Base-by-base conservation (phyloP, 92 coral and sea anemone species). In the Epizoanthus rinbou region DNA sequence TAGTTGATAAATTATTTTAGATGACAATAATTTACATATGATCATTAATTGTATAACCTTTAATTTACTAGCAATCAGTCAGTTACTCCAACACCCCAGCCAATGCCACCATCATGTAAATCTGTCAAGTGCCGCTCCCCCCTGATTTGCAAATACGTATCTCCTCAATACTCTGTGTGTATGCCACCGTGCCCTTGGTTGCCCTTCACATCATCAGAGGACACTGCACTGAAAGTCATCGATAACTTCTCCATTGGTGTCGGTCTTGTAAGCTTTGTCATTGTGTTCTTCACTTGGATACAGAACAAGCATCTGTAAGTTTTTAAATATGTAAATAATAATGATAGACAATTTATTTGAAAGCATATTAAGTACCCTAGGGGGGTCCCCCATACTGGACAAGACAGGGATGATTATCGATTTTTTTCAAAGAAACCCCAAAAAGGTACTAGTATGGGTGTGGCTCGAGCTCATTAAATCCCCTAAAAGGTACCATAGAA, bases 221-320 rank as follows among this genome's bases (percentile, higher is more conserved):
- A 84, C 65, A 56, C 59, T 35, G 93, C 91, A 13, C 63, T 80
- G 50, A 16, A 57, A 63, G 52, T 92, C 28, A 84, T 92, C 18
- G 95, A 92, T 69, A 92, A 87, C 73, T 90, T 89, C 17, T 89
- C 95, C 15, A 81, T 92, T 24, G 76, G 89, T 4, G 76, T 92
- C 11, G 84, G 91, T 63, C 84, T 92, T 57, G 64, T 92, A n/a
- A 84, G 91, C 2, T 95, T 92, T 74, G 62, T 91, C 41, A 63
- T 95, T 19, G 87, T 90, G 58, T 72, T 92, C 25, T 64, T 83
- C 31, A 95, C 98, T 33, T 95, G 98, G 98, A 85, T 90, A 60
- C 72, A 87, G 52, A 85, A 92, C 19, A 87, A 93, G 75, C 93
- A 86, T 59, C 88, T 92, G 98, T 95, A 86, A 92, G 98, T 92